Percentiles rank a stretch among this genome's conserved stretches.
Conservation (phyloP, 2,797 vertebrate species). For the Neosalanx taihuensis region DNA sequence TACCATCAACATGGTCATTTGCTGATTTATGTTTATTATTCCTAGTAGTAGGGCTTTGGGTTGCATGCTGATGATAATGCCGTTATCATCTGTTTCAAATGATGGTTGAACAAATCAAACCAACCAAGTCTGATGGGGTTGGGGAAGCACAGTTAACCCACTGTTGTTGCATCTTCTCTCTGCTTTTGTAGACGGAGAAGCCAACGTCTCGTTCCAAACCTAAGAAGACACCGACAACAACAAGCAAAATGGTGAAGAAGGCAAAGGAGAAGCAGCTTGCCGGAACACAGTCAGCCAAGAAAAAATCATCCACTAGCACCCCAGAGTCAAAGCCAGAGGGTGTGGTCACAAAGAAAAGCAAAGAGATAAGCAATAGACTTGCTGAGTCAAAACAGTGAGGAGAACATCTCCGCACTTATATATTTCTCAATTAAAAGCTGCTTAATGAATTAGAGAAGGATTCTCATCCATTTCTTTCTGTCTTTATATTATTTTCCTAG, state of each 20-base stretch:
- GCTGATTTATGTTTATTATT: constrained; percentile 28
- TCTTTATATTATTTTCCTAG: constrained; percentile 37
- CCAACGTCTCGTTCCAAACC: constrained; percentile 86
- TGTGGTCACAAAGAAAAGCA: constrained; percentile 91
- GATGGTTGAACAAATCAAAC: background rate
- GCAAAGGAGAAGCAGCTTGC: constrained; percentile 89
- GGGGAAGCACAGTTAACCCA: constrained; percentile 13
- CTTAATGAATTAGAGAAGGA: constrained; percentile 74
- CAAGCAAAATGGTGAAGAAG: constrained; percentile 86
- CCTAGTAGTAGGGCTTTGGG: constrained; percentile 43
- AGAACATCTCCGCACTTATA: constrained; percentile 52
- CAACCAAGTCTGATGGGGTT: background rate
- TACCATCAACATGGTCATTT: constrained; percentile 49
- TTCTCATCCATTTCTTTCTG: constrained; percentile 70
- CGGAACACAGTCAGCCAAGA: constrained; percentile 86
- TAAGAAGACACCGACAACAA: constrained; percentile 90
- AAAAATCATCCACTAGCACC: constrained; percentile 76
- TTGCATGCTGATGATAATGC: constrained; percentile 50
- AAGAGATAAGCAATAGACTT: constrained; percentile 99
- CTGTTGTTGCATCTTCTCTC: constrained; percentile 3
- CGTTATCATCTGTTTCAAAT: background rate
- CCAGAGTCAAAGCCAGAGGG: constrained; percentile 77
- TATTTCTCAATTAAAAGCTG: constrained; percentile 64
- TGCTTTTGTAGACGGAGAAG: constrained; percentile 81
- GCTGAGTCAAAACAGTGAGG: constrained; percentile 96